Evolutionary conservation across 1,140 invertebrate species (phyloP).

Genomic region (Papilio xuthus): DNA sequence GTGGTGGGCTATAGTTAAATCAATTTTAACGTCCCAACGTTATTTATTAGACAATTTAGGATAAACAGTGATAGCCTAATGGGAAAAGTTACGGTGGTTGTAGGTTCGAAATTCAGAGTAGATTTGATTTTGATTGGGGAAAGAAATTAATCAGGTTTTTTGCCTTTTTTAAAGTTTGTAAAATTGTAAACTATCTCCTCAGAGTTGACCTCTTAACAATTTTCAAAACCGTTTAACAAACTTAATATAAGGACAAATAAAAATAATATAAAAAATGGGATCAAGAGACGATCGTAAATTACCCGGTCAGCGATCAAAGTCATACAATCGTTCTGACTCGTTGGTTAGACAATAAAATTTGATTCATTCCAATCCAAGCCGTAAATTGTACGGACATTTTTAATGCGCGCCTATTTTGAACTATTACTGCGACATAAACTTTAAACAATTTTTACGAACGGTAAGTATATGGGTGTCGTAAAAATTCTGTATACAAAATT

Average conservation of each 20-base stretch:
- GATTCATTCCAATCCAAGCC: slow-evolving; percentile 51
- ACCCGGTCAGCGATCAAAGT: slow-evolving; percentile 60
- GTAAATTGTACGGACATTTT: slow-evolving; percentile 70
- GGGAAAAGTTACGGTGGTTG: not conserved
- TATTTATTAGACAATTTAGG: slow-evolving; percentile 13
- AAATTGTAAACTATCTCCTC: not conserved
- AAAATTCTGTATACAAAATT: slow-evolving; percentile 30
- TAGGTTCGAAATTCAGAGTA: not conserved
- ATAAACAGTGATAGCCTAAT: slow-evolving; percentile 19
- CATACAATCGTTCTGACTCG: slow-evolving; percentile 56
- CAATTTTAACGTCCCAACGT: slow-evolving; percentile 16
- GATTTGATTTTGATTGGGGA: not conserved
- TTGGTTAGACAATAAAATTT: slow-evolving; percentile 63
- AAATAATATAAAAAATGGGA: slow-evolving; percentile 64
- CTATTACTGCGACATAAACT: slow-evolving; percentile 68
- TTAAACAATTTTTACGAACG: slow-evolving; percentile 50
- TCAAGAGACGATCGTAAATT: slow-evolving; percentile 64
- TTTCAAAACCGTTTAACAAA: slow-evolving; percentile 16
- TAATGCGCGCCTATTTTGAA: slow-evolving; percentile 70
- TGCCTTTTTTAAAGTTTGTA: too few species aligned
- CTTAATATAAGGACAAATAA: slow-evolving; percentile 45
- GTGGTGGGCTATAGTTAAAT: slow-evolving; percentile 22
- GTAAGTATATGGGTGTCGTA: slow-evolving; percentile 47
- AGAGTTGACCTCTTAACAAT: slow-evolving; percentile 1
- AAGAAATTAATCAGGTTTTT: too few species aligned